Base-by-base conservation (phyloP, 2,113 vertebrate species). In the Anhinga rufa region DNA sequence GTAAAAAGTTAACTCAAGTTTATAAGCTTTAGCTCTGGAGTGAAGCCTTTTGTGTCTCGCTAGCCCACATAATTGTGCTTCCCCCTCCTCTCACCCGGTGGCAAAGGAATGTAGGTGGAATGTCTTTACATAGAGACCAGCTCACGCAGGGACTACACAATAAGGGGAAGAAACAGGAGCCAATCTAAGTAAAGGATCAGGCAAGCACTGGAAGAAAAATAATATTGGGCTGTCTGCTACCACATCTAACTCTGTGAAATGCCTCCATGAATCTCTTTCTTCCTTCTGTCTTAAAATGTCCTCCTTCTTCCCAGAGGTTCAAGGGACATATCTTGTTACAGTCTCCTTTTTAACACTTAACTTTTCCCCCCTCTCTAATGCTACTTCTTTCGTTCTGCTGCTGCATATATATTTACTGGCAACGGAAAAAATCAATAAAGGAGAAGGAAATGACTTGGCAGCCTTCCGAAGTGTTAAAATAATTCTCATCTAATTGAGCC, bases 81-180 rank as follows among this genome's bases (percentile, higher is more conserved):
- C 91, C 88, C 93, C 92, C 91, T 76, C 55, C 70, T 66, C 88
- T 42, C 90, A 82, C 9, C 92, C 87, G 82, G 94, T 93, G 69
- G 82, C 80, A 96, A 89, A 97, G 96, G 96, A 98, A 98, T 97
- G 97, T 97, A 98, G 97, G 97, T 97, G 97, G 97, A 97, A 96
- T 96, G 93, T 52, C 57, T 95, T 82, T 88, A 42, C 92, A 79
- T 62, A 71, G 94, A 95, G 95, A 88, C 75, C 91, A 31, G 96
- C 93, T 96, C 96, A 80, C 15, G 8, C 71, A 82, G 96, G 97
- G 97, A 28, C 81, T 96, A 26, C 94, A 92, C 95, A 97, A 96
- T 90, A 83, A 95, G 79, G 86, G 88, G 77, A 77, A 95, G 82
- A 85, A 90, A 84, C 88, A 95, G 81, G 95, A 95, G 86, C 90